Conservation (phyloP, 1,140 invertebrate species). For the Diuraphis noxia region DNA sequence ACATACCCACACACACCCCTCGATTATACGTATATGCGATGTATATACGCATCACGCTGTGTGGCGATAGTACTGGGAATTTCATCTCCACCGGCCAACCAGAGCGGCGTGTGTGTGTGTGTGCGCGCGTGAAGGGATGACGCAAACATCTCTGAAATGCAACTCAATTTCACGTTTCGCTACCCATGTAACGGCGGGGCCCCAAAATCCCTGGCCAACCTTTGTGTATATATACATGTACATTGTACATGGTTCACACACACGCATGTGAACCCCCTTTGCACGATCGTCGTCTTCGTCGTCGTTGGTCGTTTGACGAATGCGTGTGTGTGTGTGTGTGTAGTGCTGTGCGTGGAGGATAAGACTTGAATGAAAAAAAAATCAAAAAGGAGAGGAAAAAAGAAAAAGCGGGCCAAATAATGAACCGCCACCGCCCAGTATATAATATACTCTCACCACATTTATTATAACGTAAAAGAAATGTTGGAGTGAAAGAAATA, state of each 20-base stretch:
- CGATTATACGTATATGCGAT: background rate
- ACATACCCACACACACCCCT: background rate
- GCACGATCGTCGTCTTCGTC: background rate
- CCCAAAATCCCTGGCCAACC: conserved; percentile 12
- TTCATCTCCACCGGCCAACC: conserved; percentile 37
- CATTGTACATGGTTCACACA: background rate
- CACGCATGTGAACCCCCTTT: background rate
- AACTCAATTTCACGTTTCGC: conserved; percentile 56
- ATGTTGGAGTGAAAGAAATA: background rate
- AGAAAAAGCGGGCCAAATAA: background rate
- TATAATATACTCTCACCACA: background rate
- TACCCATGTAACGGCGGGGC: conserved; percentile 52
- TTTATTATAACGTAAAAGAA: background rate
- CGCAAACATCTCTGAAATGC: conserved; percentile 55
- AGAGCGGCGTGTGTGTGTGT: conserved; percentile 36
- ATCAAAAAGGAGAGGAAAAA: background rate
- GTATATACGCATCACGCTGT: background rate
- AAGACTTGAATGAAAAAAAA: background rate
- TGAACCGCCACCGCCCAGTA: background rate
- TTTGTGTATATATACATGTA: background rate
- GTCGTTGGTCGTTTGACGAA: conserved; percentile 14
- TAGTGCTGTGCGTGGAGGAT: background rate
- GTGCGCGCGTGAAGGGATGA: conserved; percentile 44
- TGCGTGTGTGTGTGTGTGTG: background rate
- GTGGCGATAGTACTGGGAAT: conserved; percentile 14